Evolutionary conservation across 2,113 vertebrate genomes (phyloP).

Genomic region (Nycticryphes semicollaris): DNA sequence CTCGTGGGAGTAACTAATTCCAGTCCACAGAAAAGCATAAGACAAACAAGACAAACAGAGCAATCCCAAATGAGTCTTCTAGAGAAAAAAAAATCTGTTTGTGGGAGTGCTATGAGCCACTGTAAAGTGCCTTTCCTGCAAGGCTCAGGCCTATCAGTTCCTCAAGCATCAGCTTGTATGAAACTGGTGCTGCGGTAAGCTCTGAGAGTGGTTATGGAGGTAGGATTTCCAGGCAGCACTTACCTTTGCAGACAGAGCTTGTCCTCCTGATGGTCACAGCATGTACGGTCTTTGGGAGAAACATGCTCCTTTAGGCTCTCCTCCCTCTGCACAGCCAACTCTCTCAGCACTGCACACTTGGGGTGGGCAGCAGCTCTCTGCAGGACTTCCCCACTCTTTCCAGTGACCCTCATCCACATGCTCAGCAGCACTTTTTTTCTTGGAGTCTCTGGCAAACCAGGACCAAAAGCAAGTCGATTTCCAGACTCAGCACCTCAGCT

Average conservation of each 20-base stretch:
- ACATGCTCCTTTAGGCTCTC: background rate
- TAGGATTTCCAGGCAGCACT: background rate
- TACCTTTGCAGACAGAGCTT: background rate
- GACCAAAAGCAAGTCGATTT: background rate
- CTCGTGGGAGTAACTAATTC: background rate
- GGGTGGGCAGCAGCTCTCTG: background rate
- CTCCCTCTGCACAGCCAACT: accelerated
- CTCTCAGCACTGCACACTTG: background rate
- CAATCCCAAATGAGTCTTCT: background rate
- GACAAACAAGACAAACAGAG: background rate
- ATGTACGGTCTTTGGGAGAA: background rate
- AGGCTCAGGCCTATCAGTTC: background rate
- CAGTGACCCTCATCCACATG: background rate
- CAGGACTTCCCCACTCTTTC: background rate
- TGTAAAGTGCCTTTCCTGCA: background rate
- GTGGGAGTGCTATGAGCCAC: background rate
- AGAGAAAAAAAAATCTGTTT: background rate
- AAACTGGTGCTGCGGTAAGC: background rate
- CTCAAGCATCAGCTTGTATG: background rate
- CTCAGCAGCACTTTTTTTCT: background rate
- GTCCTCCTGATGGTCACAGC: background rate
- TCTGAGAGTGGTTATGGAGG: background rate
- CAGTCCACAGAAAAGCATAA: accelerated
- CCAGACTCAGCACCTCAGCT: background rate
- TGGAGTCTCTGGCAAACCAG: background rate